Base-by-base conservation (phyloP, 2,888 invertebrate genomes). In the Nasonia oneida region DNA sequence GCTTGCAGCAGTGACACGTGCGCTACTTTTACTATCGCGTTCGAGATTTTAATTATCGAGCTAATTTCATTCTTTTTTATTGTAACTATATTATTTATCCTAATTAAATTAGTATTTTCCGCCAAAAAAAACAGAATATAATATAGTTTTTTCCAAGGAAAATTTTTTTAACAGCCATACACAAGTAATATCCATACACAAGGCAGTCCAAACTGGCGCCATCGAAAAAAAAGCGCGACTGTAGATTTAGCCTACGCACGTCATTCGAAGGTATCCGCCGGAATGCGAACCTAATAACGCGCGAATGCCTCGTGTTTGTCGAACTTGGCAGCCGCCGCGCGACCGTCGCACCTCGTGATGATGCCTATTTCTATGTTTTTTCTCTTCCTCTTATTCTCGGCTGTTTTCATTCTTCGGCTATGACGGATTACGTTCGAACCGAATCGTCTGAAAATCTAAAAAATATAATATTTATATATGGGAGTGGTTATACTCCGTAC, bases 361-460 rank as follows among this genome's bases (percentile, higher is more conserved):
- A 61, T n/a, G 23, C 42, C 77, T 64, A 77, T 77, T 77, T 77
- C 77, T 42, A 77, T 42, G 42, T 64, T 57, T 77, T 77, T 42
- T 77, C 37, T 23, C n/a, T 64, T 47, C 10, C 73, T 18, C 42
- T 18, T 23, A 15, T 42, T 39, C 77, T 77, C 42, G 57, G 57
- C 57, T 61, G 77, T 64, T 42, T 77, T 77, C 39, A 73, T 42
- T 39, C n/a, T 39, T n/a, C n/a, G n/a, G 18, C 5, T n/a, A 37
- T 37, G 42, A 71, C n/a, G 39, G 71, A 67, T 67, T 47, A 47
- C 23, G 10, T 73, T 18, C 42, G 23, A 73, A 47, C 8, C 23
- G 18, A 71, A 37, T 3, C 39, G 37, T 8, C 18, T 3, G 15
- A 70, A 70, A 12, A n/a, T 18, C 33, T 2, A 70, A 70, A 8